Conservation (phyloP, 2,888 invertebrate genomes). For the Hirtodrosophila alboralis region DNA sequence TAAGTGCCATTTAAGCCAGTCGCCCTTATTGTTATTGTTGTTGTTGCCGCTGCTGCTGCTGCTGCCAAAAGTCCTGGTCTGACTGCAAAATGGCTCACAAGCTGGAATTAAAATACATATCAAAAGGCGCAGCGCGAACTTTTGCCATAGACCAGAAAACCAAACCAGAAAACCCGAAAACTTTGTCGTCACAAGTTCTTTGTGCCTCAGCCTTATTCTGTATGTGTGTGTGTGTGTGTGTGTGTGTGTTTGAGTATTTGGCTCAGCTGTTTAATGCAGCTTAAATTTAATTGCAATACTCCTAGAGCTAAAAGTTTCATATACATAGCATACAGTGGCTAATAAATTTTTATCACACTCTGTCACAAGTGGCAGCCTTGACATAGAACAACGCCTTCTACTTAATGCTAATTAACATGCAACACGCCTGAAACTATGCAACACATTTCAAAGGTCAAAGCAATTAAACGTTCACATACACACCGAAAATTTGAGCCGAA, state of each 20-base stretch:
- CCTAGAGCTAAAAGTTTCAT: constrained; percentile 66
- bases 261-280: constrained; percentile 74
- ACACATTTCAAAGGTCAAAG: constrained; percentile 78
- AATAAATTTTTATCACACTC: constrained; percentile 75
- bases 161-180: constrained; percentile 63
- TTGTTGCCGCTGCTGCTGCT: constrained; percentile 14
- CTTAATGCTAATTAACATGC: constrained; percentile 79
- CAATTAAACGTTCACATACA: constrained; percentile 80
- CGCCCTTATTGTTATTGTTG: constrained; percentile 32
- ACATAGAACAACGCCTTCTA: constrained; percentile 41
- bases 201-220: constrained; percentile 16
- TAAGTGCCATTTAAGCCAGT: constrained; percentile 79
- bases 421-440: constrained; percentile 63
- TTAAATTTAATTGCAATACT: constrained; percentile 81
- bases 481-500: constrained; percentile 26
- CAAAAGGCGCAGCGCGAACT: constrained; percentile 74
- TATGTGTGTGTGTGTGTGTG: constrained; percentile 15
- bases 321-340: constrained; percentile 29
- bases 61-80: constrained; percentile 55
- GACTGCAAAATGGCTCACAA: constrained; percentile 69
- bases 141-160: constrained; percentile 69
- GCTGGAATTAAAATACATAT: constrained; percentile 79
- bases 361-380: constrained; percentile 46
- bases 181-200: constrained; percentile 68
- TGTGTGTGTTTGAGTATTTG: constrained; percentile 29